phyloP scores from a whole-genome alignment of 1,140 invertebrate genomes.

The Euura lappo region DNA sequence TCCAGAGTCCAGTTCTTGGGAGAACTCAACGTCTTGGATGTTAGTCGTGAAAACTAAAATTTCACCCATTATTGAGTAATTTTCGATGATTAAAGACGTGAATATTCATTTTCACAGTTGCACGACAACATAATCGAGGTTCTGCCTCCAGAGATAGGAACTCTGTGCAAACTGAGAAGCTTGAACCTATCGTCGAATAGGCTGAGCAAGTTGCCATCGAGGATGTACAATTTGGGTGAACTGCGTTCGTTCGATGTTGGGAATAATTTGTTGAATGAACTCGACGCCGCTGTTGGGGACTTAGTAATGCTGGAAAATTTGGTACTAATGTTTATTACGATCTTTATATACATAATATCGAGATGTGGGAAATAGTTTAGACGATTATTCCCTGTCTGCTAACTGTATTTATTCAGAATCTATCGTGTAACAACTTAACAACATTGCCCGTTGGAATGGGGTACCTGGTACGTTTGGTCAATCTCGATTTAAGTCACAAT shows the following conservation, averaged over 20 bases:
- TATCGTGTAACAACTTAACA: slow-evolving; percentile 67
- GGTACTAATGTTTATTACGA: slow-evolving; percentile 53
- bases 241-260: slow-evolving; percentile 73
- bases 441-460: slow-evolving; percentile 65
- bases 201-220: slow-evolving; percentile 66
- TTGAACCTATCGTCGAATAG: slow-evolving; percentile 84
- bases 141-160: slow-evolving; percentile 79
- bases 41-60: slow-evolving; percentile 51
- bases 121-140: slow-evolving; percentile 79
- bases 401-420: slow-evolving; percentile 59
- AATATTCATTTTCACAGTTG: slow-evolving; percentile 61
- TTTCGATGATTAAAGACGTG: slow-evolving; percentile 11
- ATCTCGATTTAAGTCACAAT: slow-evolving; percentile 68
- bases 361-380: neutral
- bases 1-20: slow-evolving; percentile 72
- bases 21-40: slow-evolving; percentile 75
- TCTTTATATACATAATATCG: slow-evolving; percentile 23
- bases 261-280: slow-evolving; percentile 65
- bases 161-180: slow-evolving; percentile 74
- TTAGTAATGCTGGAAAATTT: slow-evolving; percentile 74
- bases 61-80: slow-evolving; percentile 15
- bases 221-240: slow-evolving; percentile 72
- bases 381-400: slow-evolving; percentile 10
- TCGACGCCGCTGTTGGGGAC: slow-evolving; percentile 72
- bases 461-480: slow-evolving; percentile 64